phyloP scores from a whole-genome alignment of 2,797 vertebrate genomes.

The Amblyraja radiata region DNA sequence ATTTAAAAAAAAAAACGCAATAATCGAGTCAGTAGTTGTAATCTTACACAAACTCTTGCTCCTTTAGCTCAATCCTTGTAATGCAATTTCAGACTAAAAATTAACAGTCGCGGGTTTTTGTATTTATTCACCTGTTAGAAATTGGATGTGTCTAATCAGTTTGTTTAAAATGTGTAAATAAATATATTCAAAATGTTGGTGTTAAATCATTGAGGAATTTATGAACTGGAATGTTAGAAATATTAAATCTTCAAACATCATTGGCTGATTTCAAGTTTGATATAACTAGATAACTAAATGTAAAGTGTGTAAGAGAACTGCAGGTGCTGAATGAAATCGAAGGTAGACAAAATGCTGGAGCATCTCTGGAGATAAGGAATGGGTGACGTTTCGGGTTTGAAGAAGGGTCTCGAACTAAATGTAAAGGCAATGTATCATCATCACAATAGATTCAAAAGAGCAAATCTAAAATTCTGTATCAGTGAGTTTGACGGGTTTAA shows the following conservation, averaged over 20 bases:
- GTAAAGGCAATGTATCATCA: not conserved
- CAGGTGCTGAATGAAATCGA: no score
- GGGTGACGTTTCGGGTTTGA: no score
- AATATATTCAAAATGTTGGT: conserved; percentile 39
- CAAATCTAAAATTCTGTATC: not conserved
- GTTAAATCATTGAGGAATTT: conserved; percentile 34
- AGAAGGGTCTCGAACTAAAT: not conserved
- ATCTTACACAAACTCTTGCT: conserved; percentile 33
- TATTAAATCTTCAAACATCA: conserved; percentile 16
- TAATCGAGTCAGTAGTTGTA: not conserved
- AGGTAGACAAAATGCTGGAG: no score
- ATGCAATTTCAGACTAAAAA: conserved; percentile 20
- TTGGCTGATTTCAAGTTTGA: not conserved
- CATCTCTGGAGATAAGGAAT: no score
- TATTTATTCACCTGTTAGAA: conserved; percentile 38
- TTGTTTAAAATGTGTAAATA: conserved; percentile 37
- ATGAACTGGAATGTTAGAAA: conserved; percentile 20
- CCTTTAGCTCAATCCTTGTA: conserved; percentile 26
- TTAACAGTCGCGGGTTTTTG: conserved; percentile 30
- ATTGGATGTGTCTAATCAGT: conserved; percentile 26
- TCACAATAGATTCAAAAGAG: not conserved
- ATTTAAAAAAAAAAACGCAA: not conserved
- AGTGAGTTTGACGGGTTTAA: not conserved
- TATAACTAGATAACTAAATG: not conserved
- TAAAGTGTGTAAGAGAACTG: not conserved